Conservation (phyloP, 2,113 vertebrate genomes). For the Petrocephalus microphthalmus region DNA sequence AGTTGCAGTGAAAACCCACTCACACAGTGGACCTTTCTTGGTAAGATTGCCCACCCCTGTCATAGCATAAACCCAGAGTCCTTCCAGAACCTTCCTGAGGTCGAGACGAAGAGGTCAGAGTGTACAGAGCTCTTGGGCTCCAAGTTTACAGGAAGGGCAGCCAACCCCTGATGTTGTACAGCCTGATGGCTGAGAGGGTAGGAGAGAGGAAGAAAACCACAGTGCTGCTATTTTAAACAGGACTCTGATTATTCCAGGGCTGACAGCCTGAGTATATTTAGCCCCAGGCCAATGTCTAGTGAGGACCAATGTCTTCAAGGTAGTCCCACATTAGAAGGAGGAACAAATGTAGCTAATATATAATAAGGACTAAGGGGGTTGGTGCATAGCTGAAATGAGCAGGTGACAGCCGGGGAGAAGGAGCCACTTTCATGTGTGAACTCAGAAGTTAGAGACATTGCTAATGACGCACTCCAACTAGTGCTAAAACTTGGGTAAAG, state of each 20-base stretch:
- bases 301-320: conserved; percentile 13
- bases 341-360: background rate
- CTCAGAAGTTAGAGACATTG: background rate
- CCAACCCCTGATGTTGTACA: conserved; percentile 73
- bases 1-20: too few relatives aligned
- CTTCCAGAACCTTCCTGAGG: conserved; percentile 46
- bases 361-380: background rate
- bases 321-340: background rate
- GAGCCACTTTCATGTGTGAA: background rate
- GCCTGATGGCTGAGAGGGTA: conserved; percentile 29
- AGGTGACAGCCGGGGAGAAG: background rate
- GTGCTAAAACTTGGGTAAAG: background rate
- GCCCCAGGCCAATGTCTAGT: background rate
- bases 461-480: background rate
- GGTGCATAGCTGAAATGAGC: conserved; percentile 14
- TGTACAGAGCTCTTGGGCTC: conserved; percentile 50
- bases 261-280: background rate
- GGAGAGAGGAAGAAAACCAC: conserved; percentile 20
- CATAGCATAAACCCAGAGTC: conserved; percentile 55
- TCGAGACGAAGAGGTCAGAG: conserved; percentile 46
- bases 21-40: too few relatives aligned
- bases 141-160: conserved; percentile 79
- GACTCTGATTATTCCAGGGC: conserved; percentile 15
- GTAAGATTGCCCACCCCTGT: too few relatives aligned
- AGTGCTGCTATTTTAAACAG: conserved; percentile 26